Conservation (phyloP, 2,113 vertebrate genomes). For the Isurus oxyrinchus region DNA sequence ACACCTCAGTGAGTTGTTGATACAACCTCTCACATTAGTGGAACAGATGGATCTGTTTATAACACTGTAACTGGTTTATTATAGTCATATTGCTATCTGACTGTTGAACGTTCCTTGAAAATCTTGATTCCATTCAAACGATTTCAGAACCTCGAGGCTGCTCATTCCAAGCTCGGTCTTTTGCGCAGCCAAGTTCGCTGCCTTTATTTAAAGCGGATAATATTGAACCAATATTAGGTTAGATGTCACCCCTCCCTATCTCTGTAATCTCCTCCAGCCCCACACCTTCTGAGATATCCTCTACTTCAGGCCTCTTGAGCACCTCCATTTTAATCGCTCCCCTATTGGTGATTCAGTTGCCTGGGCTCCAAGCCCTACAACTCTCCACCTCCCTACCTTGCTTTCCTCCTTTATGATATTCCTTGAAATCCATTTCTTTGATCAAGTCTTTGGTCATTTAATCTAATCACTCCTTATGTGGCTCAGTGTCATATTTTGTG, state of each 20-base stretch:
- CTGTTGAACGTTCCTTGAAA: not conserved
- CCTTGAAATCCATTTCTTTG: no score
- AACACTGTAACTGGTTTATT: not conserved
- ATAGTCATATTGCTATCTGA: not conserved
- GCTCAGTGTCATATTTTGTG: no score
- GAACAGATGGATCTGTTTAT: not conserved
- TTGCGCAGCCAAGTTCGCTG: not conserved
- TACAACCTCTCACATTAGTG: constrained; percentile 14
- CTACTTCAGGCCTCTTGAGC: no score
- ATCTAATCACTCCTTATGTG: no score
- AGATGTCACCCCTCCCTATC: not conserved
- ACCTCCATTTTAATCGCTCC: no score
- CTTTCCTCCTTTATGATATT: no score
- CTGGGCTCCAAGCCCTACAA: no score
- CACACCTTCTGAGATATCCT: no score
- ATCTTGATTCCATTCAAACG: not conserved
- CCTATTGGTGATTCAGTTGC: no score
- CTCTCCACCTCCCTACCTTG: no score
- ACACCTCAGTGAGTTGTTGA: not conserved
- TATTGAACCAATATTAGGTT: not conserved
- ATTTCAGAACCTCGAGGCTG: not conserved
- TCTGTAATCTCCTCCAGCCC: no score
- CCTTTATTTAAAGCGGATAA: not conserved
- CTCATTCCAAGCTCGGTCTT: not conserved
- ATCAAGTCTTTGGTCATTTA: no score